These are phyloP conservation scores for Diaperis boleti DNA, from an alignment of 2,888 invertebrate species.

Conservation along the genomic window DNA sequence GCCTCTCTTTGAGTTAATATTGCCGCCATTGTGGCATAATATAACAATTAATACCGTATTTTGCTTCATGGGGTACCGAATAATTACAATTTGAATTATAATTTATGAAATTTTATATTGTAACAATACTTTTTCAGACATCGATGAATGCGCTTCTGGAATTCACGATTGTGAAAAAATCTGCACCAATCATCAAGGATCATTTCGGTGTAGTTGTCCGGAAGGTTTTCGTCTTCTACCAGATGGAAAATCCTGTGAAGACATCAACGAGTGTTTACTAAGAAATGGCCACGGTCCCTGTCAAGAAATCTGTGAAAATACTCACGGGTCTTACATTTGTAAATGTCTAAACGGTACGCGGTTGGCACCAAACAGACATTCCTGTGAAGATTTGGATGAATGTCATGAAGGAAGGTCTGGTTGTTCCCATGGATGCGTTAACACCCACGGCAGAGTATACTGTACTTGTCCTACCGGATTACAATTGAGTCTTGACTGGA, in stretches of 20 bases:
- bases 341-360: conserved; percentile 71
- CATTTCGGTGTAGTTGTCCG: conserved; percentile 70
- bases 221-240: conserved; percentile 67
- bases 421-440: conserved; percentile 69
- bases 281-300: conserved; percentile 77
- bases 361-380: conserved; percentile 70
- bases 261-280: conserved; percentile 74
- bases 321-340: conserved; percentile 71
- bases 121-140: conserved; percentile 63
- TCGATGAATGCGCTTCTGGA: conserved; percentile 70
- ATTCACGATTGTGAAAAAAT: conserved; percentile 70
- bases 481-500: conserved; percentile 59
- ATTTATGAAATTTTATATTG: too few relatives aligned
- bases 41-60: too few relatives aligned
- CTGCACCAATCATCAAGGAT: conserved; percentile 71
- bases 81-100: too few relatives aligned
- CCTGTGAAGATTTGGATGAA: conserved; percentile 64
- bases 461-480: conserved; percentile 62
- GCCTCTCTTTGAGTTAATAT: too few relatives aligned
- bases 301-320: conserved; percentile 73
- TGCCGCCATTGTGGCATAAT: too few relatives aligned
- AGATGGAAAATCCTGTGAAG: conserved; percentile 62
- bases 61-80: too few relatives aligned
- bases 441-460: conserved; percentile 65
- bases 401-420: conserved; percentile 48